Percentiles rank a stretch among this genome's conserved stretches.
phyloP scores from a whole-genome alignment of 2,888 invertebrate species.

The Plagodis dolabraria region DNA sequence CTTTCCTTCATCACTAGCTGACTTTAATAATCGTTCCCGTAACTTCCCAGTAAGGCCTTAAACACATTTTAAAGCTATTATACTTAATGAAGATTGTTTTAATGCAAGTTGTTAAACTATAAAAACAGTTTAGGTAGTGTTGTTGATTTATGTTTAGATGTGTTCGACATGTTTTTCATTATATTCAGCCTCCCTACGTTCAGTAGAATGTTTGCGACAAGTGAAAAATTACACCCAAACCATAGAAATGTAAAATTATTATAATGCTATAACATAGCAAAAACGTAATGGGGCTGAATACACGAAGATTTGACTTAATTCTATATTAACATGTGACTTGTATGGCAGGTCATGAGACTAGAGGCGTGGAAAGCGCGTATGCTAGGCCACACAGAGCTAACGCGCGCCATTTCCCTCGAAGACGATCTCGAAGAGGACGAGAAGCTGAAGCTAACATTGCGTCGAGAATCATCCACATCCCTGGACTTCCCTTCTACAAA shows the following conservation, averaged over 20 bases:
- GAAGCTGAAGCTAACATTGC: conserved; percentile 65
- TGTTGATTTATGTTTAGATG: conserved; percentile 5
- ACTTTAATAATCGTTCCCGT: not conserved
- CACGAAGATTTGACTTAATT: not conserved
- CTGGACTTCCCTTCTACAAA: conserved; percentile 55
- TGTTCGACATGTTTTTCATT: conserved; percentile 3
- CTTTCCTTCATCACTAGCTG: not conserved
- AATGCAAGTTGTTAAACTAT: not conserved
- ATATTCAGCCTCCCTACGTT: conserved; percentile 11
- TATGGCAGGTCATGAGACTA: conserved; percentile 88
- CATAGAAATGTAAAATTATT: too few relatives aligned
- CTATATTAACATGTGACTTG: not conserved
- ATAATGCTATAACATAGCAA: too few relatives aligned
- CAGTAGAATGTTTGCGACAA: too few relatives aligned
- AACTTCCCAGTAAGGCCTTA: not conserved
- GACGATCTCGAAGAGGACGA: conserved; percentile 76
- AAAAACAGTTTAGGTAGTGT: conserved; percentile 10
- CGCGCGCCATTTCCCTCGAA: conserved; percentile 68
- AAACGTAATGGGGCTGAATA: conserved; percentile 7
- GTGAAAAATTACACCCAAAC: too few relatives aligned
- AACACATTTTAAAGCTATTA: too few relatives aligned
- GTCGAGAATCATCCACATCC: conserved; percentile 71
- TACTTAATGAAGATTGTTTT: too few relatives aligned
- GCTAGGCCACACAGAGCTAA: conserved; percentile 74
- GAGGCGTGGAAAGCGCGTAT: conserved; percentile 87